Base-by-base conservation (phyloP, 2,888 invertebrate species). In the Zonitis immaculata region DNA sequence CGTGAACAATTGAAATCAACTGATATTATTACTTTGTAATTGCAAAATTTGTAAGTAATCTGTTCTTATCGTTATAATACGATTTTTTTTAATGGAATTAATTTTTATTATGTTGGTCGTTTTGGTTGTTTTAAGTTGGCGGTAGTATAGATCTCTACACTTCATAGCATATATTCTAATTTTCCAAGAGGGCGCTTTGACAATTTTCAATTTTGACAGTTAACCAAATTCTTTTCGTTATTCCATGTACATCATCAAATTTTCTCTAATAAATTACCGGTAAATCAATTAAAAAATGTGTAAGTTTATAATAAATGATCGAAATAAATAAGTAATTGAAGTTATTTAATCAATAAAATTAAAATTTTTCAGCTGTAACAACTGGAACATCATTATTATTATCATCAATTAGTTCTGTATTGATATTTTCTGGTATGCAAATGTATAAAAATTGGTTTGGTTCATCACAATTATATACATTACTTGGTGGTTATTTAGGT, bases 371-470 rank as follows among this genome's bases (percentile, higher is more conserved):
- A 87, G 88, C 85, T 63, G 83, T 85, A 35, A 84, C 85, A 60
- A 87, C 86, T 72, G 84, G 85, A 72, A 83, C 86, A 65, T 91
- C 91, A 8, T 85, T 90, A 63, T 77, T 87, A 46, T 76, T 95
- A 63, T 88, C 95, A 1, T 82, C 87, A 30, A 88, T 94, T 62
- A 76, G 94, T 65, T 85, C 90, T 7, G 81, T 95, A 27, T 79
- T 95, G 7, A 79, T 94, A 66, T 93, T 95, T 77, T 94, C 92
- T 64, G 89, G 89, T 49, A 90, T 96, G 88, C 95, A 95, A 78
- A 89, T 95, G 80, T 94, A 92, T 72, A 88, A 87, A 69, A 83
- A 84, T 12, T 85, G 89, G 80, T 77, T 96, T 50, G 82, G 86
- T 45, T 85, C 87, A 22, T 86, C 90, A 2, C 93, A 94, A 68